Evolutionary conservation across 1,140 invertebrate genomes (phyloP).

Genomic region (Heliconius congener): DNA sequence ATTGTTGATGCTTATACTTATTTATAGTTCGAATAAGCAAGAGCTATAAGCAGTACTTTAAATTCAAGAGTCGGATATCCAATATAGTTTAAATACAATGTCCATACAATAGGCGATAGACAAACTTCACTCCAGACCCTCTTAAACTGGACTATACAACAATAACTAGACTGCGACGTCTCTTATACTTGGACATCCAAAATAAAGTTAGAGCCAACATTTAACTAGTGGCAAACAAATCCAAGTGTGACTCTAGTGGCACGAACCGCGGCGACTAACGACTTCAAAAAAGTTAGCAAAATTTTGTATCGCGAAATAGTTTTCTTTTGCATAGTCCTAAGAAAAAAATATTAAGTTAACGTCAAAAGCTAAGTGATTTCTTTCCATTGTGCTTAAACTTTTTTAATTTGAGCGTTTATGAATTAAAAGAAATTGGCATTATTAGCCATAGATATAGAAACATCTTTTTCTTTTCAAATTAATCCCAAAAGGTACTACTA

Average conservation of each 20-base stretch:
- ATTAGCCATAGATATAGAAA: too few species aligned
- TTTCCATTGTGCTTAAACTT: background rate
- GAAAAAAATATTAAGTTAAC: conserved; percentile 12
- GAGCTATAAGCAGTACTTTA: background rate
- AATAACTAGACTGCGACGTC: conserved; percentile 67
- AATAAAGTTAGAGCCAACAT: conserved; percentile 74
- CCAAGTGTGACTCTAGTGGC: conserved; percentile 64
- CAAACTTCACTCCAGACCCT: conserved; percentile 31
- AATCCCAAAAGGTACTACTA: background rate
- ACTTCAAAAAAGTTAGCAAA: conserved; percentile 60
- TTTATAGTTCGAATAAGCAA: background rate
- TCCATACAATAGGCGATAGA: conserved; percentile 32
- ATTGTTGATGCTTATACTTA: background rate
- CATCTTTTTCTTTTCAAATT: background rate
- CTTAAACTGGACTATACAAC: conserved; percentile 59
- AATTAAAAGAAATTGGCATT: background rate
- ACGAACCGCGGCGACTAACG: conserved; percentile 56
- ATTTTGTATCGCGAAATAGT: conserved; percentile 46
- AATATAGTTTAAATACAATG: conserved; percentile 18
- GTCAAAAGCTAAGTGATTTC: conserved; percentile 6
- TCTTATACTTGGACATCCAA: conserved; percentile 61
- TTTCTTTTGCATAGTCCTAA: conserved; percentile 24
- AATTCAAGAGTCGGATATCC: conserved; percentile 12
- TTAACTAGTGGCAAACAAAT: conserved; percentile 74
- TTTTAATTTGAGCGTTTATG: background rate